A percentile compares a stretch with the other conserved stretches of the same genome.
Conservation (phyloP, 2,888 invertebrate genomes). For the Drepanosiphum platanoidis region DNA sequence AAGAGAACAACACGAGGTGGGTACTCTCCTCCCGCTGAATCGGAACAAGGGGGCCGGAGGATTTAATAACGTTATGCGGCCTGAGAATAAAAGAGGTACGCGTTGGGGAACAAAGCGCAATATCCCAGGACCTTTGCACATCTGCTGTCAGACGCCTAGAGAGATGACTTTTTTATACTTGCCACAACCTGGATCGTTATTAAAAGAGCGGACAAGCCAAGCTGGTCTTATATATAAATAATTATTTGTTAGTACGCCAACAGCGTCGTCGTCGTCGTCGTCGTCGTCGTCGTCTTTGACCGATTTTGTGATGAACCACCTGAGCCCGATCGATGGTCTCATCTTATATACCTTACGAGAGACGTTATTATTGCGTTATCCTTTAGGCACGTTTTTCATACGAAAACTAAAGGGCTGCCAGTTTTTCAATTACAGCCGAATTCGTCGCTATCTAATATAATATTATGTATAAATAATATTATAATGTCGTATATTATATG, state of each 20-base stretch:
- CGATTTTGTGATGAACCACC: constrained; percentile 53
- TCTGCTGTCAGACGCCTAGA: constrained; percentile 58
- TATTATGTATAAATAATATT: background rate
- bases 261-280: constrained; percentile 1
- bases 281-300: constrained; percentile 4
- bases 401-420: background rate
- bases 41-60: background rate
- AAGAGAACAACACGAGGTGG: constrained; percentile 37
- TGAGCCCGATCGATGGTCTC: constrained; percentile 44
- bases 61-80: constrained; percentile 60
- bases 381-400: constrained; percentile 8
- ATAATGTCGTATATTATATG: no score
- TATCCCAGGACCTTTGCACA: constrained; percentile 61
- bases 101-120: constrained; percentile 58
- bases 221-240: constrained; percentile 49
- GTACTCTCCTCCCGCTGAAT: background rate
- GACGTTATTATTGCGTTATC: constrained; percentile 11
- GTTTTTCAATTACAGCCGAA: background rate
- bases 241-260: constrained; percentile 43
- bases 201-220: constrained; percentile 58
- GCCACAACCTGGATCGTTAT: constrained; percentile 60
- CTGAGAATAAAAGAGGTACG: constrained; percentile 56
- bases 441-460: background rate
- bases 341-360: constrained; percentile 20
- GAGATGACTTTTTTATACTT: constrained; percentile 61